A percentile compares a stretch with the other conserved stretches of the same genome.
phyloP scores from a whole-genome alignment of 1,140 invertebrate genomes.

The Papilio dardanus region DNA sequence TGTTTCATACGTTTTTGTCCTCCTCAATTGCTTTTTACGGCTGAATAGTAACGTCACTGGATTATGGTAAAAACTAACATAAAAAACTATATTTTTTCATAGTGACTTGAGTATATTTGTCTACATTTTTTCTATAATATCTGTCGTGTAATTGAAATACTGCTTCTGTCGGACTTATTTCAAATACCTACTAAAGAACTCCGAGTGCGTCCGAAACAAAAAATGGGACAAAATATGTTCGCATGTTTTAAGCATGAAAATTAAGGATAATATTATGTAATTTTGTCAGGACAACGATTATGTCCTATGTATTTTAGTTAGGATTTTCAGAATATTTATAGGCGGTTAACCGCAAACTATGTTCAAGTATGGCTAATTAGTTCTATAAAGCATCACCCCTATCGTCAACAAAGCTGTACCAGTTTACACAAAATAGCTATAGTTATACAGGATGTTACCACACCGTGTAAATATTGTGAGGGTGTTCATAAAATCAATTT shows the following conservation, averaged over 20 bases:
- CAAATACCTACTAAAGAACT: no score
- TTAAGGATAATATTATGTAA: not conserved
- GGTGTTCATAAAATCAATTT: constrained; percentile 30
- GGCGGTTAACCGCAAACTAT: constrained; percentile 7
- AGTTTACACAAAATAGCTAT: not conserved
- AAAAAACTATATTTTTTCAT: not conserved
- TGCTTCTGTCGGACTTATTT: no score
- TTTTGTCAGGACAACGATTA: not conserved
- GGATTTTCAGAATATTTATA: not conserved
- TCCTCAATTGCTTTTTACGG: constrained; percentile 21
- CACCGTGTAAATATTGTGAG: constrained; percentile 29
- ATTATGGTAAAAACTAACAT: not conserved
- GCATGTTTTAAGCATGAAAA: not conserved
- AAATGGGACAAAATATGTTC: not conserved
- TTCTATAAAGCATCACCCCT: not conserved
- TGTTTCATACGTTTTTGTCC: constrained; percentile 26
- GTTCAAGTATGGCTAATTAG: not conserved
- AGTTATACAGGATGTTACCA: not conserved
- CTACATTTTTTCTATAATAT: no score
- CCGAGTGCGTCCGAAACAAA: no score
- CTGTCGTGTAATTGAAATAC: no score
- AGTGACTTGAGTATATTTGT: not conserved
- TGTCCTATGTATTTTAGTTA: not conserved
- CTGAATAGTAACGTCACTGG: constrained; percentile 26
- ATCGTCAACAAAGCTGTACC: not conserved